Base-by-base conservation (phyloP, 2,888 invertebrate genomes). In the Augochlorella aurata region DNA sequence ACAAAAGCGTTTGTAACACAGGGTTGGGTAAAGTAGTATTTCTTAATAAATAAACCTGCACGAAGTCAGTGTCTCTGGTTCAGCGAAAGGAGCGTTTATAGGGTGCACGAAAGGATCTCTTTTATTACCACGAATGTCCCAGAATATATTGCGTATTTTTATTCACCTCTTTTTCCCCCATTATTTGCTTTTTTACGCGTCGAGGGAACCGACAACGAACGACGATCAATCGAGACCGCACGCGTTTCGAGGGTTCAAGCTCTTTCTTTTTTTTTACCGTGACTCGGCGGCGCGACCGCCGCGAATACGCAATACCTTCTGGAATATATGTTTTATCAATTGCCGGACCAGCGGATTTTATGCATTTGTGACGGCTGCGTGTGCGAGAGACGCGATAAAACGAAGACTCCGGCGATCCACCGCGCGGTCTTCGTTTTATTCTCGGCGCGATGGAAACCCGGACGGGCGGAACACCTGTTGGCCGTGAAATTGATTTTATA, bases 41-140 rank as follows among this genome's bases (percentile, higher is more conserved):
- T 61, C 24, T 61, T 29, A 29, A 61, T 29, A 61, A 29, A 61
- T 61, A 29, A 18, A 38, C 38, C 2, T 29, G 2, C 5, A 16
- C 61, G 61, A 61, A 61, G 61, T 61, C 24, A 29, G 61, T 61
- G 29, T 61, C 61, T 61, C 61, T 61, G 61, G 24, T 61, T 61
- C 7, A 61, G 16, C 29, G 58, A 58, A 12, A 9, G 61, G 16
- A 21, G 1, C 14, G 24, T 58, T 24, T 24, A 14, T 24, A 14
- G 58, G 10, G n/a, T 18, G 18, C 9, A 18, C 4, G 63, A n/a
- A 18, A 44, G n/a, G 18, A 29, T 63, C 44, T 63, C 63, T 63
- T 63, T 63, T 44, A 38, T 63, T 44, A n/a, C 10, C n/a, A n/a
- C 24, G 44, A 10, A 63, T 44, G n/a, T 63, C 5, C 63, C 63